A percentile compares a stretch with the other conserved stretches of the same genome.
These are phyloP conservation scores for Chrysopa pallens DNA, from an alignment of 1,140 invertebrate species.

Conservation along the genomic window DNA sequence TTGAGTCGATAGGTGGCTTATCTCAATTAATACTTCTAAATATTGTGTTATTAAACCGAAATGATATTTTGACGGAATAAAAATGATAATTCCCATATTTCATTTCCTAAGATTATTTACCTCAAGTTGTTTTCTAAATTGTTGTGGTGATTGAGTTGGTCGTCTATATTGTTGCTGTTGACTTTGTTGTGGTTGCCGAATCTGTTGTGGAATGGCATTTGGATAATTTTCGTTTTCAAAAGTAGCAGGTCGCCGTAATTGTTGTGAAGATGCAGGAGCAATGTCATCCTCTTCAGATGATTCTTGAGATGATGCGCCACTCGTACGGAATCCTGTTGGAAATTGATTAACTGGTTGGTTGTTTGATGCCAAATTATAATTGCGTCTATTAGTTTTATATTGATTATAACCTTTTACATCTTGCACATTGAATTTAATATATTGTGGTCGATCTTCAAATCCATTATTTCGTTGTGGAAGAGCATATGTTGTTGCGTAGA, in stretches of 20 bases:
- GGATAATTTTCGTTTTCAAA: conserved; percentile 1
- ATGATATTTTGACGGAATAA: no score
- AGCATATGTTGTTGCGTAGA: no score
- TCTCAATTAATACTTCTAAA: no score
- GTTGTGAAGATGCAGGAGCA: background rate
- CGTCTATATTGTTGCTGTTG: background rate
- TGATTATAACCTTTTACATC: background rate
- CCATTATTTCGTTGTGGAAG: no score
- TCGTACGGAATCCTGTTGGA: background rate
- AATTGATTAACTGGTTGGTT: background rate
- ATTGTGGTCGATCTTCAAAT: background rate
- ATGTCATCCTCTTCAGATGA: background rate
- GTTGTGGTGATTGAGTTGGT: background rate
- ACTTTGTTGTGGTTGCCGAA: background rate
- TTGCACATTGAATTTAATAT: background rate
- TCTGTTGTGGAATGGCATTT: background rate
- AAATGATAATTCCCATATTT: no score
- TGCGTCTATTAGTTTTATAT: background rate
- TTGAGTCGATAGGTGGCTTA: no score
- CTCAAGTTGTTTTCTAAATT: conserved; percentile 2
- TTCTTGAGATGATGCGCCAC: background rate
- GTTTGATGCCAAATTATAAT: no score
- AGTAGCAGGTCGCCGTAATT: background rate
- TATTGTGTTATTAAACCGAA: no score
- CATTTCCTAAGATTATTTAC: background rate